A percentile compares a stretch with the other conserved stretches of the same genome.
Conservation (phyloP, 2,888 invertebrate genomes). For the Cristatella mucedo region DNA sequence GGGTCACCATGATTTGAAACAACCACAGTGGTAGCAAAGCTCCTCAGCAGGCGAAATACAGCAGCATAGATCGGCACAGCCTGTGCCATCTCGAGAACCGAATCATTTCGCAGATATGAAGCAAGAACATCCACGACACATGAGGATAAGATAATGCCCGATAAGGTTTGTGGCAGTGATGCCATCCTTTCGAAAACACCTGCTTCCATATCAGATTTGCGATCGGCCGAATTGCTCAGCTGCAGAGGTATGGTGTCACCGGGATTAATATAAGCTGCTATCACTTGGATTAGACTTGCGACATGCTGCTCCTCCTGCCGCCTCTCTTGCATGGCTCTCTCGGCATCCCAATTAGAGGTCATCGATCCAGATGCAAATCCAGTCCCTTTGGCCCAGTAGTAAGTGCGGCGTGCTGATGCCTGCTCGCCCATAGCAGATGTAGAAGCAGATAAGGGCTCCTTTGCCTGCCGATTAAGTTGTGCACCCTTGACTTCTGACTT, state of each 20-base stretch:
- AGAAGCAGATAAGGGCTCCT: too few species aligned
- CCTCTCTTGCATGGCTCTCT: conserved; percentile 58
- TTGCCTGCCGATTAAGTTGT: too few species aligned
- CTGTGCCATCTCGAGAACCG: conserved; percentile 89
- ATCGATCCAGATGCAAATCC: conserved; percentile 91
- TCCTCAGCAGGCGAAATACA: conserved; percentile 20
- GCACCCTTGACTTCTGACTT: too few species aligned
- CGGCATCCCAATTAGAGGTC: conserved; percentile 78
- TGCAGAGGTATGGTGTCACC: too few species aligned
- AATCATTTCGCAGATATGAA: conserved; percentile 80
- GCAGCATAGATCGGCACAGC: conserved; percentile 82
- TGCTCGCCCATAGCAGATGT: too few species aligned
- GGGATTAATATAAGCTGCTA: conserved; percentile 12
- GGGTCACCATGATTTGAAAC: not conserved
- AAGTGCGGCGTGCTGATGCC: too few species aligned
- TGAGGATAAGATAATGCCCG: too few species aligned
- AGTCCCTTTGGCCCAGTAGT: conserved; percentile 86
- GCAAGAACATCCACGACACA: too few species aligned
- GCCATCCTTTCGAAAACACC: too few species aligned
- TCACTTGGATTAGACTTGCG: conserved; percentile 51
- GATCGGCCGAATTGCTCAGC: not conserved
- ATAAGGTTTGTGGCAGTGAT: too few species aligned
- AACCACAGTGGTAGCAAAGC: too few species aligned
- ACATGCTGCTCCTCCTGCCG: conserved; percentile 84
- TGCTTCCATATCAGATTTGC: too few species aligned